Evolutionary conservation across 2,797 vertebrate species (phyloP), one percentile per base, ranked within the genome.

Genomic region (Sphenopsis melanotis): DNA sequence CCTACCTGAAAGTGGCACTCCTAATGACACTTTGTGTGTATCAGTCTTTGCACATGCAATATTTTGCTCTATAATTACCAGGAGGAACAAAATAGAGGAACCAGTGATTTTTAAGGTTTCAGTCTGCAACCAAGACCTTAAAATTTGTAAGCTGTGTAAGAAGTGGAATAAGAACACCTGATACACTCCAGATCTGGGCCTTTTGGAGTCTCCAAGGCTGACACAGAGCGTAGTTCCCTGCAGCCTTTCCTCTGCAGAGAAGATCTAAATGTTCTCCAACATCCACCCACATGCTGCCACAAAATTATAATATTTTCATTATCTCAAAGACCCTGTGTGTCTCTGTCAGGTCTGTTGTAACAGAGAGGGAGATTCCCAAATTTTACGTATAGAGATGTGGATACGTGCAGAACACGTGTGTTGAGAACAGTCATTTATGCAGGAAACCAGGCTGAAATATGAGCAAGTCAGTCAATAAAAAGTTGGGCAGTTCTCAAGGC

Each of bases 381-480:
- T 32, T 39, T 32, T 27, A 11, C 4, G 39, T 12, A 65, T 9
- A 23, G 1, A 12, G 53, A 63, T 24, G 41, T 6, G 0, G 49
- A 52, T 27, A 59, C 0, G 0, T 0, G 0, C 24, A 65, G 36
- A 61, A 66, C 20, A 65, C 22, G 7, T 3, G 2, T 10, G 12
- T 30, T 4, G 5, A 59, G 52, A 89, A 53, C 19, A 75, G 53
- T 17, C 15, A 32, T 72, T 88, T 82, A 46, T 2, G 1, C 11
- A 49, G 52, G 39, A 89, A 84, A 84, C 3, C n/a, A 59, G 32
- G 32, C n/a, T 66, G 68, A 87, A 90, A 61, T 44, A 79, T 4
- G 17, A 39, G 56, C 41, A 47, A 69, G 41, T 36, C n/a, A 75
- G 37, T 21, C 53, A 80, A 57, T 12, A 71, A 23, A 63, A 78